phyloP scores from a whole-genome alignment of 2,888 invertebrate genomes.

The Drosophila meridionalis region DNA sequence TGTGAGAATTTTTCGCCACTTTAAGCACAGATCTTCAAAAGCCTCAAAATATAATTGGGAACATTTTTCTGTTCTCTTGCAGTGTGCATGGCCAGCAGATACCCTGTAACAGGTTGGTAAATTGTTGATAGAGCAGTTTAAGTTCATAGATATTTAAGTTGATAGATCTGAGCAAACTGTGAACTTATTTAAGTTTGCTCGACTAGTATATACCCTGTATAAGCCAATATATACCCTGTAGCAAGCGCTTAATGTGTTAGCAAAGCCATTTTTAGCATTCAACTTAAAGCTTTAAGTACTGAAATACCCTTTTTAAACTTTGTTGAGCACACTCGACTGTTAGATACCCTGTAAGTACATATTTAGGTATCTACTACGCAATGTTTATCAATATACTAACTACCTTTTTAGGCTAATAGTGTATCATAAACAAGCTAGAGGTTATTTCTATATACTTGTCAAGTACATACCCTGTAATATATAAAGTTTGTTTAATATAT shows the following conservation, averaged over 20 bases:
- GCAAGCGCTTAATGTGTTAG: no score
- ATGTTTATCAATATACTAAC: neutral
- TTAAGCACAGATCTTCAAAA: slow-evolving; percentile 54
- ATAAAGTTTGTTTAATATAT: no score
- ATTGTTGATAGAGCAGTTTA: neutral
- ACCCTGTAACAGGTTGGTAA: neutral
- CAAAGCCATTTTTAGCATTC: no score
- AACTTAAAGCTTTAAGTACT: no score
- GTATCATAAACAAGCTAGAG: no score
- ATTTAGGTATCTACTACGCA: no score
- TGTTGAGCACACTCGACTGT: neutral
- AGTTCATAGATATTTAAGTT: no score
- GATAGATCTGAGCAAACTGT: no score
- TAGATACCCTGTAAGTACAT: neutral
- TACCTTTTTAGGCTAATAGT: neutral
- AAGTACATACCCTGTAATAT: no score
- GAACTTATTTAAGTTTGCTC: neutral
- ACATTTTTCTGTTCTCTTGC: neutral
- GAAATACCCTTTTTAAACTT: no score
- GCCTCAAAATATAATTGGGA: slow-evolving; percentile 27
- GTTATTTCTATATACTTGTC: no score
- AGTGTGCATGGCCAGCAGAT: slow-evolving; percentile 1
- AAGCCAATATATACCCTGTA: slow-evolving; percentile 3
- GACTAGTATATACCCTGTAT: slow-evolving; percentile 2
- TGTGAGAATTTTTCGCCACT: slow-evolving; percentile 73